A percentile compares a stretch with the other conserved stretches of the same genome.
These are phyloP conservation scores for Amphibalanus amphitrite DNA, from an alignment of 1,140 invertebrate species.

Conservation along the genomic window DNA sequence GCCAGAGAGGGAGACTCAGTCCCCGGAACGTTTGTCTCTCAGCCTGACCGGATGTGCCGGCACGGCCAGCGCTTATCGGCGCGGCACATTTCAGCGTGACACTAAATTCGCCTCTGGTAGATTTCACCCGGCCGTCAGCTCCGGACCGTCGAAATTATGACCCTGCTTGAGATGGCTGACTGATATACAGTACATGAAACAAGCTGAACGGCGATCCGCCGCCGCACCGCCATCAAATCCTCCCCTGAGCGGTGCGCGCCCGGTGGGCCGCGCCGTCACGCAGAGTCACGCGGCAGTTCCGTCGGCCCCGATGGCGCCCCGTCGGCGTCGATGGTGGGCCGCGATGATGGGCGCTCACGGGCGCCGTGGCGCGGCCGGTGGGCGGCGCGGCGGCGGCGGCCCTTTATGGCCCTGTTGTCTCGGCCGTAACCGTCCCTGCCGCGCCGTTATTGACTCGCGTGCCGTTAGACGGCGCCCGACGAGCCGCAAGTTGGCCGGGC, in stretches of 20 bases:
- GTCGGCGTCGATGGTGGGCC: too few species aligned
- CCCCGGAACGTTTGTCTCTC: background rate
- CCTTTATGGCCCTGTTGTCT: slow-evolving; percentile 1
- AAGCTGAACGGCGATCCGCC: background rate
- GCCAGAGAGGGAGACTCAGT: too few species aligned
- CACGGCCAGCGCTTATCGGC: background rate
- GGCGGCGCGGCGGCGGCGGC: too few species aligned
- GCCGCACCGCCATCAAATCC: background rate
- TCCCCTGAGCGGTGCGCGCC: background rate
- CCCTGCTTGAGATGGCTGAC: background rate
- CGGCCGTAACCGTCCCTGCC: background rate
- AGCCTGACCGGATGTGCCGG: background rate
- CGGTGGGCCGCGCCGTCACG: too few species aligned
- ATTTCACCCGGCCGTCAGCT: background rate
- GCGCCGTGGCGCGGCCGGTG: background rate
- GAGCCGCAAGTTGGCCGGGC: background rate
- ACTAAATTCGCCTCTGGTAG: background rate
- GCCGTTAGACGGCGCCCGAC: background rate
- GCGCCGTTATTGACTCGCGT: background rate
- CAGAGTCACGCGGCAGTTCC: too few species aligned
- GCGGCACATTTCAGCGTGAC: background rate
- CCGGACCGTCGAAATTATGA: background rate
- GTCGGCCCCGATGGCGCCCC: background rate
- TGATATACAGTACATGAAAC: slow-evolving; percentile 2
- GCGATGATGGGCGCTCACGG: too few species aligned